A percentile compares a stretch with the other conserved stretches of the same genome.
These are phyloP conservation scores for Serilophus lunatus DNA, from an alignment of 2,113 vertebrate genomes.

Conservation along the genomic window DNA sequence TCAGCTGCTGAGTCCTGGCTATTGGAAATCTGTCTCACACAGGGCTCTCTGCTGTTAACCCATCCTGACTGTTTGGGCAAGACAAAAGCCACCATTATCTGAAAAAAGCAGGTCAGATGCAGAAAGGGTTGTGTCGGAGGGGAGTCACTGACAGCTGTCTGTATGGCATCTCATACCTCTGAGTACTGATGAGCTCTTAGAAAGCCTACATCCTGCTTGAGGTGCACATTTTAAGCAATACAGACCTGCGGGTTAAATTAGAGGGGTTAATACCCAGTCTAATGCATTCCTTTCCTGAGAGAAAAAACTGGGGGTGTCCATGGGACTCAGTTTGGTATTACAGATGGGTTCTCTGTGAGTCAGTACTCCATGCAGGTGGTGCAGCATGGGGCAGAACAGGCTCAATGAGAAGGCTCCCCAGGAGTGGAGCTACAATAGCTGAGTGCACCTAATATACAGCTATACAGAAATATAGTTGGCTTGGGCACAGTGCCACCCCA, in stretches of 20 bases:
- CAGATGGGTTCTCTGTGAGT: not conserved
- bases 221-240: not conserved
- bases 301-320: not conserved
- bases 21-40: not conserved
- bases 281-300: not conserved
- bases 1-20: conserved; percentile 1
- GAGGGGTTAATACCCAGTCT: not conserved
- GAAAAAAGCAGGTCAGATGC: not conserved
- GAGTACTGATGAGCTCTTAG: not conserved
- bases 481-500: not conserved
- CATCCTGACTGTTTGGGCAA: not conserved
- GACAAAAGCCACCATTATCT: not conserved
- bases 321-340: not conserved
- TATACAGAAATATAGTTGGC: not conserved
- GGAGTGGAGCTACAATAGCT: not conserved
- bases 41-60: not conserved
- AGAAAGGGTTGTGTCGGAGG: not conserved
- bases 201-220: not conserved
- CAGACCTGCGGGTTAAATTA: not conserved
- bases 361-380: not conserved
- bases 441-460: not conserved
- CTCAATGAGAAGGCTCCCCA: not conserved
- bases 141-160: not conserved
- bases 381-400: not conserved
- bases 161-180: not conserved